Conservation (phyloP, 2,113 vertebrate genomes). For the Arenaria interpres region DNA sequence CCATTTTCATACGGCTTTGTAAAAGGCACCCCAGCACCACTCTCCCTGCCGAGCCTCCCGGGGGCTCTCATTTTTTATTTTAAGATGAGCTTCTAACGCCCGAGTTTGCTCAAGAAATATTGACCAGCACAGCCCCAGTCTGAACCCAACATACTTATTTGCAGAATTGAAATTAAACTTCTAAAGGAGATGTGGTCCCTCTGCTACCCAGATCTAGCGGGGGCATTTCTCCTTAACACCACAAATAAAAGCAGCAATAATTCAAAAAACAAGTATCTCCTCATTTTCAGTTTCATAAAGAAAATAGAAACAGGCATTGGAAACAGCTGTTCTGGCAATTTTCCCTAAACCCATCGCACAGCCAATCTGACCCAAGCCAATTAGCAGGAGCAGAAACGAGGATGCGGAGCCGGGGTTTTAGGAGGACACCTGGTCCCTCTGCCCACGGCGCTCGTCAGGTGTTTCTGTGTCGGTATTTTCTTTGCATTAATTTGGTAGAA, state of each 20-base stretch:
- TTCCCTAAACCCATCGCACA: background rate
- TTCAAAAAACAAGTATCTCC: background rate
- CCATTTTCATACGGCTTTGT: background rate
- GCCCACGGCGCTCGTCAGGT: fast-evolving
- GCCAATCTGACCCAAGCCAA: background rate
- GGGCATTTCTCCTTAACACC: background rate
- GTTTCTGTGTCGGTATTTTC: background rate
- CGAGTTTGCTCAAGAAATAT: background rate
- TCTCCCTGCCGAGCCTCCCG: background rate
- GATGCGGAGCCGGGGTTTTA: background rate
- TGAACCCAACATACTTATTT: background rate
- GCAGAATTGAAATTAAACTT: background rate
- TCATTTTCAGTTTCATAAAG: slow-evolving; percentile 42
- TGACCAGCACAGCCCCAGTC: background rate
- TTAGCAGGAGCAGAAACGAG: background rate
- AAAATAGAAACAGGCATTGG: background rate
- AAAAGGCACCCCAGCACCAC: background rate
- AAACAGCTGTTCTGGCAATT: background rate
- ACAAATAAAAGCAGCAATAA: slow-evolving; percentile 40
- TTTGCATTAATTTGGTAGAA: background rate
- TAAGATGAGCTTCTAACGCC: background rate
- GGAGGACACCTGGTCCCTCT: background rate
- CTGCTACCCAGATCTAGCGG: background rate
- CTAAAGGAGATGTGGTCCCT: background rate
- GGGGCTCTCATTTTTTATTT: background rate